A percentile compares a stretch with the other conserved stretches of the same genome.
Conservation (phyloP, 2,888 invertebrate species). For the Cantharis rustica region DNA sequence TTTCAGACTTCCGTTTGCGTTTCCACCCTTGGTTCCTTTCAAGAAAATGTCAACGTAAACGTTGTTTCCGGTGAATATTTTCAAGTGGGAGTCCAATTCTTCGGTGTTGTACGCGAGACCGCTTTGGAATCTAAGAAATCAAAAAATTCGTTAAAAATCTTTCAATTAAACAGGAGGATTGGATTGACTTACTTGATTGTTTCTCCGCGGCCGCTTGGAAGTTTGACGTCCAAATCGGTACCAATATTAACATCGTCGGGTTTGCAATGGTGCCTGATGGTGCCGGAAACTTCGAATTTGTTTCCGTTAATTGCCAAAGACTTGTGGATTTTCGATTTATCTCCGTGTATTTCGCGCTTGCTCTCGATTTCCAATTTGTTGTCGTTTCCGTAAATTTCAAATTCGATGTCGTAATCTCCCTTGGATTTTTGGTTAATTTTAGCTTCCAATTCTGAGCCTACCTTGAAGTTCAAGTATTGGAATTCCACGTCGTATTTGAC, state of each 20-base stretch:
- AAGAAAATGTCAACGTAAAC: constrained; percentile 63
- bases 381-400: constrained; percentile 60
- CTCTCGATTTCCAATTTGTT: constrained; percentile 61
- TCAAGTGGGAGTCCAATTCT: constrained; percentile 60
- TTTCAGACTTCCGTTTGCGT: constrained; percentile 60
- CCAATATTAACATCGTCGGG: constrained; percentile 63
- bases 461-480: constrained; percentile 63
- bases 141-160: not conserved
- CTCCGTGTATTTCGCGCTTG: constrained; percentile 62
- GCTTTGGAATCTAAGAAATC: constrained; percentile 55
- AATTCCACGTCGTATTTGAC: constrained; percentile 63
- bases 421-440: constrained; percentile 52
- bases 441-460: constrained; percentile 58
- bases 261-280: constrained; percentile 61
- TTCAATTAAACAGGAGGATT: not conserved
- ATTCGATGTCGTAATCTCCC: constrained; percentile 63
- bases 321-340: constrained; percentile 67
- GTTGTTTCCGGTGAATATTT: constrained; percentile 58
- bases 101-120: constrained; percentile 56
- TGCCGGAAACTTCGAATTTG: constrained; percentile 66
- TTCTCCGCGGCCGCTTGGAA: constrained; percentile 61
- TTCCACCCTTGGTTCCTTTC: constrained; percentile 56
- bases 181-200: constrained; percentile 63
- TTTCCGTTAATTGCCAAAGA: constrained; percentile 64
- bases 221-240: constrained; percentile 61